These are phyloP conservation scores for Drosophila subsilvestris DNA, from an alignment of 2,888 invertebrate species.

Conservation along the genomic window DNA sequence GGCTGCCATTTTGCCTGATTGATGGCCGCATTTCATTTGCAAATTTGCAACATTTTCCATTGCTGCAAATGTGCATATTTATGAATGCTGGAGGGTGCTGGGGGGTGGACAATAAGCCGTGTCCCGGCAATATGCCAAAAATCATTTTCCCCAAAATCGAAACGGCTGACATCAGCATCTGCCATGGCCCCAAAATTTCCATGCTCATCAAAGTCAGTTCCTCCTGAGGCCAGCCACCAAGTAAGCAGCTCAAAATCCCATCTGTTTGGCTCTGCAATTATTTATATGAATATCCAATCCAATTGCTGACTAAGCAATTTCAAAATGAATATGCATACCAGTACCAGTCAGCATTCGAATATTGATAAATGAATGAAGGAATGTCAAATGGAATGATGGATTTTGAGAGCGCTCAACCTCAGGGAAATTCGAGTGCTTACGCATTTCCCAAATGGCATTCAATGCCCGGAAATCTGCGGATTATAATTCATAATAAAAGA, in stretches of 20 bases:
- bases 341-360: not conserved
- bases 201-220: slow-evolving; percentile 13
- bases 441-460: not conserved
- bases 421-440: slow-evolving; percentile 10
- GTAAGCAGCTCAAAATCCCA: slow-evolving; percentile 6
- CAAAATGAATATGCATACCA: slow-evolving; percentile 3
- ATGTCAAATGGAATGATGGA: slow-evolving; percentile 13
- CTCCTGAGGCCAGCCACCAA: not conserved
- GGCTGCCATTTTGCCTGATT: slow-evolving; percentile 34
- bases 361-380: slow-evolving; percentile 9
- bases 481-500: slow-evolving; percentile 1
- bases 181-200: slow-evolving; percentile 7
- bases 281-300: slow-evolving; percentile 30
- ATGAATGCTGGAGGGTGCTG: slow-evolving; percentile 33
- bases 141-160: slow-evolving; percentile 18
- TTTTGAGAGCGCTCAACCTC: slow-evolving; percentile 4
- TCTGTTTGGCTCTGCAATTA: slow-evolving; percentile 9
- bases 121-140: slow-evolving; percentile 29
- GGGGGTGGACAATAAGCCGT: slow-evolving; percentile 7
- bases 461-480: not conserved
- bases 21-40: slow-evolving; percentile 58
- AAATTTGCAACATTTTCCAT: slow-evolving; percentile 34
- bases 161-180: slow-evolving; percentile 4
- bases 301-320: slow-evolving; percentile 30
- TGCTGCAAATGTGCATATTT: slow-evolving; percentile 62